These are phyloP conservation scores for Diprion similis DNA, from an alignment of 1,140 invertebrate genomes.

Conservation along the genomic window DNA sequence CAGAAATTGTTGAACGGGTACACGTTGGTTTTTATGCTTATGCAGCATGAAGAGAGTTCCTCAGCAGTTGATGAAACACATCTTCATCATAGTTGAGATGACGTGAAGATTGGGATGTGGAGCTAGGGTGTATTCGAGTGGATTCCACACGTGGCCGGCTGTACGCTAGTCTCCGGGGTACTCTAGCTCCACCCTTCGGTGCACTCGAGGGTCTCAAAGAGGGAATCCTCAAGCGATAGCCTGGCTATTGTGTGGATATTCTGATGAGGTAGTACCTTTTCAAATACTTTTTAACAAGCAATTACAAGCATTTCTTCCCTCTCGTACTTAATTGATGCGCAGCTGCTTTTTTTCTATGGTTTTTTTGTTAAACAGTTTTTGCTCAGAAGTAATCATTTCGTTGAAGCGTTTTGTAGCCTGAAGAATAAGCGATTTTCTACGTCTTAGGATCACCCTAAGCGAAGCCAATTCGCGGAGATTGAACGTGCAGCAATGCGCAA, in stretches of 20 bases:
- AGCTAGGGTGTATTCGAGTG: background rate
- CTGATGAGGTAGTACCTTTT: conserved; percentile 46
- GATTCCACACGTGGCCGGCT: background rate
- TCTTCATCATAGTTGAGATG: no score
- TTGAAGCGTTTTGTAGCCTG: no score
- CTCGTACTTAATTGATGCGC: background rate
- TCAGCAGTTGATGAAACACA: no score
- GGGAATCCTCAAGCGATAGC: background rate
- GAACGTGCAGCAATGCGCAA: background rate
- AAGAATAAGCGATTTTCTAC: no score
- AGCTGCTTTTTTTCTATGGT: no score
- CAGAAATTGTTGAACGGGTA: no score
- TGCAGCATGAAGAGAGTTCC: no score
- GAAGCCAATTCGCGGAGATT: background rate
- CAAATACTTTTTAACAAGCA: conserved; percentile 39
- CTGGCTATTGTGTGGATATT: conserved; percentile 46
- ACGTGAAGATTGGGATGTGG: background rate
- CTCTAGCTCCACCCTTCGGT: conserved; percentile 35
- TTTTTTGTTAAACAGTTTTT: no score
- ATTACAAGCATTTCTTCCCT: conserved; percentile 30
- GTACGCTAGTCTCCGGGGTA: background rate
- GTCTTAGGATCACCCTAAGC: no score
- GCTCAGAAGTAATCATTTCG: no score
- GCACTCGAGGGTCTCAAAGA: conserved; percentile 19
- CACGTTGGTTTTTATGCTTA: no score